Base-by-base conservation (phyloP, 1,140 invertebrate genomes). In the Cotesia chilonis region DNA sequence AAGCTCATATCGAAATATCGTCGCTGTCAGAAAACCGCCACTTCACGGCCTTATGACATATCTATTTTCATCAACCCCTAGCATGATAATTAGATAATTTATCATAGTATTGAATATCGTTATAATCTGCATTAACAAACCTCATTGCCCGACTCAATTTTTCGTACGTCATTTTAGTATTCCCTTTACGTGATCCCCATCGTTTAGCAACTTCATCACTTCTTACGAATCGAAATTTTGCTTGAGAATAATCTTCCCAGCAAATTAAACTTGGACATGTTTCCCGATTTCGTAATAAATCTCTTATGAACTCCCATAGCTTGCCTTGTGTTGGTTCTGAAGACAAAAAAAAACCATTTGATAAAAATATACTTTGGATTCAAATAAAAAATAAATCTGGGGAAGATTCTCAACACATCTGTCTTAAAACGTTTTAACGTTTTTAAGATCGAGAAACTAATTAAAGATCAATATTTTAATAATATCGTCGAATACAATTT, bases 81-180 rank as follows among this genome's bases (percentile, higher is more conserved):
- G 28, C 3, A 28, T 28, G 28, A 28, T 2, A 28, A 28, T 28
- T 28, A 28, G 28, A 28, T 28, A 2, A 28, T 28, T 28, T 2
- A 28, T 28, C 28, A 28, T 28, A 28, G 28, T 28, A 28, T 28
- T 28, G 28, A 1, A 28, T 28, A 28, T 28, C 3, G 28, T 28
- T 28, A 28, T 28, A 28, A 28, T 28, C 28, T 28, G 28, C 2
- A 28, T 28, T 57, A 20, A 72, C 77, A 83, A 87, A 95, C 91
- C 96, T 91, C 95, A 98, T 97, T 4, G 96, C 96, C 78, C 96
- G 84, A 85, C 94, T 96, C 73, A 97, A 90, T 85, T 98, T 98
- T 82, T 97, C 96, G 82, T 97, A 98, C 14, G 94, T 96, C 96
- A 97, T 97, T 80, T 93, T 92, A 36, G 92, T 91, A 82, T 98